Conservation (phyloP, 1,140 invertebrate genomes). For the Samia ricini region DNA sequence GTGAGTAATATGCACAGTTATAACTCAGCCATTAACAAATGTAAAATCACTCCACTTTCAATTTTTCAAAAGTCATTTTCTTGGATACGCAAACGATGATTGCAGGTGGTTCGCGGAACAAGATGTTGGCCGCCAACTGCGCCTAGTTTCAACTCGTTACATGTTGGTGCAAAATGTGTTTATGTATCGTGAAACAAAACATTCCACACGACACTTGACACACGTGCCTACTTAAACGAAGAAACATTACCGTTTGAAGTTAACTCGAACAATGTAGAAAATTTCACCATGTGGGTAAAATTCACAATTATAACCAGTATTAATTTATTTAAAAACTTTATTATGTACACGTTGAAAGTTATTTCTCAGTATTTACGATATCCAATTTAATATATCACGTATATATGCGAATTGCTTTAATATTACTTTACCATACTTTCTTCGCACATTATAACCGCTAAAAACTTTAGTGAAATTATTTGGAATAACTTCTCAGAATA, state of each 20-base stretch:
- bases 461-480: no score
- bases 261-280: slow-evolving; percentile 13
- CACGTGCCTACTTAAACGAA: slow-evolving; percentile 22
- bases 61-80: slow-evolving; percentile 68
- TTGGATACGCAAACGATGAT: slow-evolving; percentile 47
- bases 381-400: no score
- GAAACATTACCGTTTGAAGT: slow-evolving; percentile 18
- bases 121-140: slow-evolving; percentile 48
- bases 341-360: no score
- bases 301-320: no score
- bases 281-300: neutral
- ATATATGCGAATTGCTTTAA: no score
- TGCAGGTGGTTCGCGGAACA: slow-evolving; percentile 55
- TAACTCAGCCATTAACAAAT: slow-evolving; percentile 51
- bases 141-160: slow-evolving; percentile 44
- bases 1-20: slow-evolving; percentile 48
- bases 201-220: slow-evolving; percentile 19
- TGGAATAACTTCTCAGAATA: no score
- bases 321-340: no score
- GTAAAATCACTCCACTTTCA: slow-evolving; percentile 71
- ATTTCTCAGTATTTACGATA: no score
- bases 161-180: slow-evolving; percentile 31
- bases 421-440: no score
- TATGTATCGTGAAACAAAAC: slow-evolving; percentile 23
- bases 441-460: no score